Percentiles rank a stretch among this genome's conserved stretches.
phyloP scores from a whole-genome alignment of 2,888 invertebrate genomes.

The Synanthedon vespiformis region DNA sequence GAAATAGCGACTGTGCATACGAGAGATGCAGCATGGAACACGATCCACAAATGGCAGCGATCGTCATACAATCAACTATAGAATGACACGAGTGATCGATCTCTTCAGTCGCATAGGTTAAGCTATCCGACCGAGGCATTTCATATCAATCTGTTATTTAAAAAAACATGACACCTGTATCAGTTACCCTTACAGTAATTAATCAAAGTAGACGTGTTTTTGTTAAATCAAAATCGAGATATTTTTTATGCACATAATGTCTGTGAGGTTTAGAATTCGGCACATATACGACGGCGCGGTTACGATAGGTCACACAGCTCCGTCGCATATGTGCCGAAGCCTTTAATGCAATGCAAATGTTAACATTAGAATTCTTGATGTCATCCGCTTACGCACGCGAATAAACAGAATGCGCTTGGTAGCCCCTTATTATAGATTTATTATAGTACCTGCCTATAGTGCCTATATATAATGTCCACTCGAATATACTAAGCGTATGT shows the following conservation, averaged over 20 bases:
- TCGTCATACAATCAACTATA: conserved; percentile 37
- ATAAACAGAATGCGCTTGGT: conserved; percentile 12
- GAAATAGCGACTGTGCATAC: conserved; percentile 40
- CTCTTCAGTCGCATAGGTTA: conserved; percentile 38
- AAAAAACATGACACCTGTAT: conserved; percentile 12
- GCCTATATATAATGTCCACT: too few relatives aligned
- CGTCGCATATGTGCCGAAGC: too few relatives aligned
- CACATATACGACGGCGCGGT: too few relatives aligned
- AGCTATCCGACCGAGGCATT: conserved; percentile 22
- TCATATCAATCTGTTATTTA: conserved; percentile 15
- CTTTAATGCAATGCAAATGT: conserved; percentile 16
- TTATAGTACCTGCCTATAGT: conserved; percentile 8
- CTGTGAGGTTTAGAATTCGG: not conserved
- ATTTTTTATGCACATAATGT: not conserved
- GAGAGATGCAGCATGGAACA: conserved; percentile 18
- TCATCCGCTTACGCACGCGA: conserved; percentile 17
- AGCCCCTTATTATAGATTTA: too few relatives aligned
- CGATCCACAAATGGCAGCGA: conserved; percentile 25
- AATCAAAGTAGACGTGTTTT: not conserved
- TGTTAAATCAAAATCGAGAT: not conserved
- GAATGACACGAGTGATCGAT: conserved; percentile 43
- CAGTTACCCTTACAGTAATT: not conserved
- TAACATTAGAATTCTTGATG: conserved; percentile 19
- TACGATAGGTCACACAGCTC: too few relatives aligned
- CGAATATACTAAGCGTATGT: too few relatives aligned